Evolutionary conservation across 2,113 vertebrate genomes (phyloP), one percentile per base, ranked within the genome.

Genomic region (Ovibos moschatus): DNA sequence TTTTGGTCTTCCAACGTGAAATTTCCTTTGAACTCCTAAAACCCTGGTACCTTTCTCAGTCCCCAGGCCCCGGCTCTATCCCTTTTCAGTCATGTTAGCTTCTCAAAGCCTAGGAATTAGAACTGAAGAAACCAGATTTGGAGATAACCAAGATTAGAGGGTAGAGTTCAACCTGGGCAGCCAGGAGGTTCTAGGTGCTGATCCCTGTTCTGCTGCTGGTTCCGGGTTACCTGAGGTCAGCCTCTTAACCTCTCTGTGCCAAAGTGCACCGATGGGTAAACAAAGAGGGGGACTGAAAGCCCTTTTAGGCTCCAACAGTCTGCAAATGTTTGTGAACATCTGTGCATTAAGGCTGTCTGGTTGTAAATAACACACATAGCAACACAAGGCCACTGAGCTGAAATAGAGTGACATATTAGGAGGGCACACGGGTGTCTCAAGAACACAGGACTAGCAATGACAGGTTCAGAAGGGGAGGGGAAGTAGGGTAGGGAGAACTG

Each of bases 1-100:
- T 91, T 94, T 93, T 86, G 87, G 93, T 94, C 51, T 97, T 76
- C 47, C 40, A 81, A 58, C 30, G 43, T 82, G 82, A 98, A 87
- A 95, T 93, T 94, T 97, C 79, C 53, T 93, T 95, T 97, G 96
- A 91, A 92, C 45, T 96, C 43, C 58, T 81, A 87, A 96, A 76
- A 94, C 92, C 45, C 40, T 14, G 60, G 47, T 92, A 84, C 57
- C 79, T 60, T 93, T 82, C 82, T 85, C 62, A 91, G 25, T 43
- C 40, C 43, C 58, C 43, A 17, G 5, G 45, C 87, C 30, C 40
- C 3, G 0, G 36, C 12, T 43, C 40, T 76, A 74, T 13, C n/a
- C n/a, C n/a, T 23, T 57, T 85, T 43, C 13, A 53, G 25, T 76
- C 58, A 53, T 36, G 27, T 71, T 62, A 43, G 57, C 40, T 89